Percentiles rank a stretch among this genome's conserved stretches.
phyloP scores from a whole-genome alignment of 2,113 vertebrate species.

The Rhineura floridana region DNA sequence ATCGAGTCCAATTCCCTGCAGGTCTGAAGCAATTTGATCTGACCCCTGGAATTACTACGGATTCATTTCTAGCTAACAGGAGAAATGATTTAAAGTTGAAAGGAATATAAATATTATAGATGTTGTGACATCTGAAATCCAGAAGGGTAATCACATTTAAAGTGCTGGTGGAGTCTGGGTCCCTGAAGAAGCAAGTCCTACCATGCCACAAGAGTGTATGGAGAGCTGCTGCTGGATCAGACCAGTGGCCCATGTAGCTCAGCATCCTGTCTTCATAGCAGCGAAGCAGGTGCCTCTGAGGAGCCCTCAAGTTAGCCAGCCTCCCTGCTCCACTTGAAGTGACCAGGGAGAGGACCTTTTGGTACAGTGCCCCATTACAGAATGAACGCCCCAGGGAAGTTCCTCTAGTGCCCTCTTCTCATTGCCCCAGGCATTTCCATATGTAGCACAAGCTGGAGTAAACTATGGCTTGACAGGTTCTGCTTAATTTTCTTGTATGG shows the following conservation, averaged over 20 bases:
- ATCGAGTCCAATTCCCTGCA: no score
- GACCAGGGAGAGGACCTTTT: neutral
- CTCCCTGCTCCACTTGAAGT: neutral
- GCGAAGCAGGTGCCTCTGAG: no score
- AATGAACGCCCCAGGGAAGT: no score
- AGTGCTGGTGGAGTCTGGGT: neutral
- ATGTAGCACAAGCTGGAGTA: neutral
- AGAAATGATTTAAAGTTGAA: neutral
- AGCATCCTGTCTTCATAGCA: no score
- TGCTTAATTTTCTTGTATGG: neutral
- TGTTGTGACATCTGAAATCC: neutral
- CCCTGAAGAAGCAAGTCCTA: neutral
- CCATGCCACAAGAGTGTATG: no score
- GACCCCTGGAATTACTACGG: neutral
- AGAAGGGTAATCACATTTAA: neutral
- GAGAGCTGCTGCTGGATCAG: no score
- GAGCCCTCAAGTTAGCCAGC: no score
- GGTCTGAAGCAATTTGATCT: neutral
- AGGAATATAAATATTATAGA: neutral
- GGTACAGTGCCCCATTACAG: no score
- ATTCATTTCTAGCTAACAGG: neutral
- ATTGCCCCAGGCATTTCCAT: no score
- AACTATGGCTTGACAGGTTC: neutral
- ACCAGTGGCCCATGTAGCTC: no score
- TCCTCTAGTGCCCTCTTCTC: no score